Base-by-base conservation (phyloP, 1,140 invertebrate genomes). In the Monomorium pharaonis region DNA sequence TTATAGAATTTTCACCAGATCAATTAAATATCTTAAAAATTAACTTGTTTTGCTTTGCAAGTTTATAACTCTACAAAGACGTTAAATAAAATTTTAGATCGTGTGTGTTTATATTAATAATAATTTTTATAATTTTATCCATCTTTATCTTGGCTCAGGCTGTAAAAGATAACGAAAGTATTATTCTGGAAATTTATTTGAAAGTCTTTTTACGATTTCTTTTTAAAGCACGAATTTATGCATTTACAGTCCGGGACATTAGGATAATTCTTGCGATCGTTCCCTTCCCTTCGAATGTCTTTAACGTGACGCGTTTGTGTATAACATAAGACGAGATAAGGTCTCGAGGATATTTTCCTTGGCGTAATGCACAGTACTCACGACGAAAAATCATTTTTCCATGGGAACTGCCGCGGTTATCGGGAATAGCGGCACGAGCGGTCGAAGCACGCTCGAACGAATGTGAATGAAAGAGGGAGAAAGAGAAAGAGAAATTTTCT, bases 381-480 rank as follows among this genome's bases (percentile, higher is more conserved):
- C 27, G 70, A 49, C 54, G 70, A 65, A 77, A 87, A 86, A 88
- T 78, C 86, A 87, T 77, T 87, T 80, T 85, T 88, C 84, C 76
- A 44, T 67, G 58, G 65, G 37, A 70, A 75, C 86, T 63, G 81
- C 51, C 47, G 58, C 16, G 54, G 56, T 85, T 75, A 77, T 87
- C 70, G 51, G 75, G 37, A 58, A 75, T 74, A 78, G 67, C 47
- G 56, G 65, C n/a, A 54, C 49, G 24, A 62, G 33, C 21, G 65
- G 18, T 72, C 78, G 65, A 44, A 58, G 37, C 65, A 72, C 78
- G 51, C 58, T 84, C 81, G 72, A 84, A 78, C 58, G 44, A 76
- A 74, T 74, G 81, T 60, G 72, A 84, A 60, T 63, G 72, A 49
- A 44, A 84, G 27, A 84, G 30, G 10, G 58, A 78, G 58, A 63